Percentiles rank a stretch among this genome's conserved stretches.
These are phyloP conservation scores for Troides aeacus DNA, from an alignment of 2,888 invertebrate species.

Conservation along the genomic window DNA sequence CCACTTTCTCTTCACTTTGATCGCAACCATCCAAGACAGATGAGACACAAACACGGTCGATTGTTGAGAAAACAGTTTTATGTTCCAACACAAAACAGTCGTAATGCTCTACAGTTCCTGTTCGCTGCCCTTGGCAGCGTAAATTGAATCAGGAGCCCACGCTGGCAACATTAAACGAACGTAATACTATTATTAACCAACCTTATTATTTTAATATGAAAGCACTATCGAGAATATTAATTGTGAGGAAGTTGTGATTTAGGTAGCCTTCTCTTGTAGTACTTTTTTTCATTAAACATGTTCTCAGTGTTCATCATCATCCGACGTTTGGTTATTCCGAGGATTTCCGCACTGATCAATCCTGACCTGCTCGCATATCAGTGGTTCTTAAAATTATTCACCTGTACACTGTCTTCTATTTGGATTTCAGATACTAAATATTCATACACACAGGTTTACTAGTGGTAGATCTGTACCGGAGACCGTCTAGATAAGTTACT, in stretches of 20 bases:
- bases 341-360: background rate
- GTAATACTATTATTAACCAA: slow-evolving; percentile 16
- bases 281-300: background rate
- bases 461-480: too few relatives aligned
- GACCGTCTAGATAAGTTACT: too few relatives aligned
- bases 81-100: slow-evolving; percentile 19
- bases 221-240: background rate
- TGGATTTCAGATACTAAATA: too few relatives aligned
- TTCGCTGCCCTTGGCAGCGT: slow-evolving; percentile 26
- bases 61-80: slow-evolving; percentile 23
- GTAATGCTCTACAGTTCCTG: slow-evolving; percentile 26
- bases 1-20: slow-evolving; percentile 23
- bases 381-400: too few relatives aligned
- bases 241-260: background rate
- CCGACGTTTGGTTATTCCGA: background rate
- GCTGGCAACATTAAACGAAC: slow-evolving; percentile 20
- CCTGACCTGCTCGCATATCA: background rate
- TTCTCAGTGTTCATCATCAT: background rate
- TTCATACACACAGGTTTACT: too few relatives aligned
- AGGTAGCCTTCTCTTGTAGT: background rate
- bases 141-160: slow-evolving; percentile 21
- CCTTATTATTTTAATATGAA: slow-evolving; percentile 14
- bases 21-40: slow-evolving; percentile 21
- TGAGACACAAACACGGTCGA: slow-evolving; percentile 20
- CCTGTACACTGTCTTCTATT: too few relatives aligned